phyloP scores from a whole-genome alignment of 2,888 invertebrate species.

The Hylaea fasciaria region DNA sequence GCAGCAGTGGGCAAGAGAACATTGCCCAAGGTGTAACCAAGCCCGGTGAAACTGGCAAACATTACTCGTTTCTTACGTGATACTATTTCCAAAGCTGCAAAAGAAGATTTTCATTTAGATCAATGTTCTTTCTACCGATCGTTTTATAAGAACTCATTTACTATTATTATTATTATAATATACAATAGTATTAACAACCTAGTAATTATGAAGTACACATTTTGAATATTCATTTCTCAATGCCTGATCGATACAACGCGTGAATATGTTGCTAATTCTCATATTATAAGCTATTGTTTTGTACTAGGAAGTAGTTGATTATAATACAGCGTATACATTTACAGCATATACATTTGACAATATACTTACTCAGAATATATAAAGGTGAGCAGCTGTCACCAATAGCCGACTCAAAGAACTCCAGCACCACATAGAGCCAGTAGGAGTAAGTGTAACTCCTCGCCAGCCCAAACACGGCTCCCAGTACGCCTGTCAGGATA shows the following conservation, averaged over 20 bases:
- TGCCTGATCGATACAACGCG: no score
- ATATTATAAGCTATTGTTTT: no score
- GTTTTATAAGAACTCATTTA: no score
- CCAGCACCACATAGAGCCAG: slow-evolving; percentile 68
- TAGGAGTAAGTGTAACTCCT: slow-evolving; percentile 66
- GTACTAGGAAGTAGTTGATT: no score
- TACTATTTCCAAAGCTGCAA: slow-evolving; percentile 70
- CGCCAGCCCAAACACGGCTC: slow-evolving; percentile 63
- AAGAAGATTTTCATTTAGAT: slow-evolving; percentile 6
- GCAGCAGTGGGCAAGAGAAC: slow-evolving; percentile 56
- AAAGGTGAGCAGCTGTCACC: slow-evolving; percentile 72
- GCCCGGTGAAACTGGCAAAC: slow-evolving; percentile 55
- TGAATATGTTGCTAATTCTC: no score
- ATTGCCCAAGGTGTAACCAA: slow-evolving; percentile 62
- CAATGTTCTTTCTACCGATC: background rate
- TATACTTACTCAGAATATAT: slow-evolving; percentile 65
- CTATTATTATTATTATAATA: no score
- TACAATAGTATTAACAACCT: no score
- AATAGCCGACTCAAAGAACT: slow-evolving; percentile 68
- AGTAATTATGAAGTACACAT: no score
- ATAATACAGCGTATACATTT: no score
- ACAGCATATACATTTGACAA: no score
- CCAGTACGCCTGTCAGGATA: slow-evolving; percentile 63
- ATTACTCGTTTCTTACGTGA: slow-evolving; percentile 63
- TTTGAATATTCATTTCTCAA: no score